Evolutionary conservation across 1,140 invertebrate genomes (phyloP), one percentile per base, ranked within the genome.

Genomic region (Eriosoma lanigerum): DNA sequence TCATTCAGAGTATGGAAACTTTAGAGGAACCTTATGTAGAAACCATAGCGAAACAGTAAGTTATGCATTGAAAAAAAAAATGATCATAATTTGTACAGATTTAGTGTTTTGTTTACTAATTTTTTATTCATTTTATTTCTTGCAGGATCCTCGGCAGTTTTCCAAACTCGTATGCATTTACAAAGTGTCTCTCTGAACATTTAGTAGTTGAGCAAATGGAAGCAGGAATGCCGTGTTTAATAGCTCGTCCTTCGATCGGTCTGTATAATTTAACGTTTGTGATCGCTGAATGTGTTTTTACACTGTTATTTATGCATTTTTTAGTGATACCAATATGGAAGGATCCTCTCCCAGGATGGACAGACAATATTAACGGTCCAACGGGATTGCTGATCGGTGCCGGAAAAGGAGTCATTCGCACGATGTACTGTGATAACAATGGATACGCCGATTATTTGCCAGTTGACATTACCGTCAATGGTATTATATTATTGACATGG

Each of bases 81-180:
- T 21, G 19, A 10, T 32, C 1, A 3, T 9, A 46, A 0, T 1
- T 15, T 12, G 5, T 13, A 17, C 10, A 29, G 19, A 26, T 0
- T 10, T 19, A 15, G 1, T 26, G 0, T 8, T 24, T 26, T 26
- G 15, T 8, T 12, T n/a, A 26, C 12, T 13, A 64, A 38, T 70
- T n/a, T n/a, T 1, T 10, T 38, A 32, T 0, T 21, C 26, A 15
- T 64, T 81, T 75, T 62, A n/a, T 72, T 82, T 68, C 82, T 88
- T 87, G 19, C 84, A 92, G 90, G 84, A 88, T 97, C 70, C 88
- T 97, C 54, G 92, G 92, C 19, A 89, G 92, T 62, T 88, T 94
- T 76, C 95, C 95, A 4, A 97, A 97, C 84, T 95, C 94, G 0
- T 97, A 97, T 83, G 95, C 94, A 0, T 97, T 94, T 83, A 97